phyloP scores from a whole-genome alignment of 2,888 invertebrate genomes.

The Sinhomidia bicolor region DNA sequence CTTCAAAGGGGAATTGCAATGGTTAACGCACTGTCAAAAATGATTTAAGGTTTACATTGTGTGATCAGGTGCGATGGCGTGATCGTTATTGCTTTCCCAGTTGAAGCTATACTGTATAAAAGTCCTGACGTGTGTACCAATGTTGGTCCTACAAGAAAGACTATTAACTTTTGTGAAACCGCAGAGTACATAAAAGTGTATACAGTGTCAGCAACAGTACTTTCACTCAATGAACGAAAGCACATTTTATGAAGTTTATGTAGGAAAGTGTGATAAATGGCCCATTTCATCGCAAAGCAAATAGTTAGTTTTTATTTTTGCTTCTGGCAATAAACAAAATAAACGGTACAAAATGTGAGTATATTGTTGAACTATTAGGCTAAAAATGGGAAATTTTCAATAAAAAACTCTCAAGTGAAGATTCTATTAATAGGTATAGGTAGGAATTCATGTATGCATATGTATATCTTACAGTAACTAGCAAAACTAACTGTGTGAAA shows the following conservation, averaged over 20 bases:
- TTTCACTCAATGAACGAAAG: not conserved
- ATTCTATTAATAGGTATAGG: too few species aligned
- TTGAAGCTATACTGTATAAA: too few species aligned
- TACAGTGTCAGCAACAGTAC: not conserved
- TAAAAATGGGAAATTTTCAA: too few species aligned
- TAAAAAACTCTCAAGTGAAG: too few species aligned
- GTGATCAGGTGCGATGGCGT: constrained; percentile 15
- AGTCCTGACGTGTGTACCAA: too few species aligned
- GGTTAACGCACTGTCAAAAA: constrained; percentile 25
- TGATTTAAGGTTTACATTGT: constrained; percentile 25
- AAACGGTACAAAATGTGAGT: too few species aligned
- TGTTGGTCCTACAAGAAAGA: not conserved
- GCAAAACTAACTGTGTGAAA: not conserved
- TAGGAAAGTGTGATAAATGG: not conserved
- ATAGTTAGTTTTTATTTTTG: not conserved
- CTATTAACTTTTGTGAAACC: not conserved
- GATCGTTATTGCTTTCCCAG: not conserved
- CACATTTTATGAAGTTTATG: not conserved
- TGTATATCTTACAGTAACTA: too few species aligned
- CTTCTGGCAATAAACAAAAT: not conserved
- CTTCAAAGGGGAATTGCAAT: constrained; percentile 13
- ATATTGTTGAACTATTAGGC: too few species aligned
- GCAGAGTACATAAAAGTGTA: not conserved
- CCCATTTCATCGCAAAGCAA: not conserved
- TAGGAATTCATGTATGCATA: too few species aligned